Conservation (phyloP, 2,113 vertebrate genomes). For the Xiphophorus maculatus region DNA sequence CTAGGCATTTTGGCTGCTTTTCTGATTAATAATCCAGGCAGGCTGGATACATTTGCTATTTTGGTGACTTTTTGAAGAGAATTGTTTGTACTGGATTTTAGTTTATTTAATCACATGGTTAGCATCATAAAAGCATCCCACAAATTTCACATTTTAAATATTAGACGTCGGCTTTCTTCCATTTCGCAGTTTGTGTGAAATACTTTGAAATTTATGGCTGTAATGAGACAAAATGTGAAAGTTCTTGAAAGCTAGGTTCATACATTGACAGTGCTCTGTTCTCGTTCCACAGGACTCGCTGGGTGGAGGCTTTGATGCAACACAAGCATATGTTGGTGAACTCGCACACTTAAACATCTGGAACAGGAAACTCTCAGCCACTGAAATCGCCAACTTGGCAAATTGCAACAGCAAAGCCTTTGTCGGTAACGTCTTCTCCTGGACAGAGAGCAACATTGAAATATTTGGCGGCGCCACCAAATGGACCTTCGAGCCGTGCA, state of each 20-base stretch:
- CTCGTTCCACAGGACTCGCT: conserved; percentile 85
- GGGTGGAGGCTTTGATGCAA: conserved; percentile 95
- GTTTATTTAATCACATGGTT: not conserved
- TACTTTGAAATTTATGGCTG: not conserved
- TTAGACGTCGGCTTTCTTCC: no score
- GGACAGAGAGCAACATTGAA: conserved; percentile 92
- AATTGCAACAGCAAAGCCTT: conserved; percentile 91
- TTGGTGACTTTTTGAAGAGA: not conserved
- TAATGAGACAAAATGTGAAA: not conserved
- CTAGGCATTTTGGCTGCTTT: no score
- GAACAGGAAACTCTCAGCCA: conserved; percentile 90
- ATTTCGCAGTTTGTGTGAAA: no score
- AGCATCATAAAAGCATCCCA: not conserved
- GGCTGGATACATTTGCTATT: not conserved
- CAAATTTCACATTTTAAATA: not conserved
- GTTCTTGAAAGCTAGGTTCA: not conserved
- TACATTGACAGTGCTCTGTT: not conserved
- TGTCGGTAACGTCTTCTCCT: conserved; percentile 91
- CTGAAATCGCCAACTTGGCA: conserved; percentile 92
- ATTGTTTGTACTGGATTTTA: not conserved
- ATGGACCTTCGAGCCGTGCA: conserved; percentile 96
- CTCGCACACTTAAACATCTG: conserved; percentile 95
- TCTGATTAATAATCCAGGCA: no score
- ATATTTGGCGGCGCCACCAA: conserved; percentile 94
- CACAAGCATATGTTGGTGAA: conserved; percentile 93